These are phyloP conservation scores for Cataglyphis hispanica DNA, from an alignment of 1,140 invertebrate species.

Conservation along the genomic window DNA sequence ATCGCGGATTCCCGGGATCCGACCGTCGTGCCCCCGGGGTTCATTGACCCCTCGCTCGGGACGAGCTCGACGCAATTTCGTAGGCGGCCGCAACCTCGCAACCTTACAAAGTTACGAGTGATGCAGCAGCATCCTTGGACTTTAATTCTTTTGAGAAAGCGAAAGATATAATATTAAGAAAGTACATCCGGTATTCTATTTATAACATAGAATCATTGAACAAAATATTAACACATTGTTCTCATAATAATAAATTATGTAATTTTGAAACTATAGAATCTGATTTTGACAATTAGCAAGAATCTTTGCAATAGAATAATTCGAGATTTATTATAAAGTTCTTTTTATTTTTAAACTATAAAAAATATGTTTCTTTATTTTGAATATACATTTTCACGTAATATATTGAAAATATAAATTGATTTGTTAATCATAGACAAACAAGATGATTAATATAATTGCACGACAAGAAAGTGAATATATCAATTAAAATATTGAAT, in stretches of 20 bases:
- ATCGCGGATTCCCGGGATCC: conserved; percentile 58
- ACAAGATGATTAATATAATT: neutral
- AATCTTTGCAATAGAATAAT: neutral
- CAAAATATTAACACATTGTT: neutral
- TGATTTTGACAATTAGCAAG: neutral
- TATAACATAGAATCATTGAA: too few species aligned
- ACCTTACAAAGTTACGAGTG: conserved; percentile 10
- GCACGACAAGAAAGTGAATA: neutral
- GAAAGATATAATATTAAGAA: neutral
- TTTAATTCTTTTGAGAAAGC: conserved; percentile 30
- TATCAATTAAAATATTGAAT: neutral
- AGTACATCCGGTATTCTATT: neutral
- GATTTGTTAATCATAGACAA: neutral
- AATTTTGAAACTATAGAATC: neutral
- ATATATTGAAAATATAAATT: neutral
- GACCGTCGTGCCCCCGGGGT: conserved; percentile 49
- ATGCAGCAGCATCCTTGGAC: conserved; percentile 29
- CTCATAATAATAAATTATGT: neutral
- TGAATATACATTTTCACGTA: neutral
- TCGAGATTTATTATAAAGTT: too few species aligned
- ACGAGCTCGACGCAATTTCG: conserved; percentile 48
- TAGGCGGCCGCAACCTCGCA: conserved; percentile 41
- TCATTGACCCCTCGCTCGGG: conserved; percentile 65
- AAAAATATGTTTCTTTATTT: neutral
- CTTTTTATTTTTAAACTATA: neutral